phyloP scores from a whole-genome alignment of 2,797 vertebrate species.

The Holocentrus rufus region DNA sequence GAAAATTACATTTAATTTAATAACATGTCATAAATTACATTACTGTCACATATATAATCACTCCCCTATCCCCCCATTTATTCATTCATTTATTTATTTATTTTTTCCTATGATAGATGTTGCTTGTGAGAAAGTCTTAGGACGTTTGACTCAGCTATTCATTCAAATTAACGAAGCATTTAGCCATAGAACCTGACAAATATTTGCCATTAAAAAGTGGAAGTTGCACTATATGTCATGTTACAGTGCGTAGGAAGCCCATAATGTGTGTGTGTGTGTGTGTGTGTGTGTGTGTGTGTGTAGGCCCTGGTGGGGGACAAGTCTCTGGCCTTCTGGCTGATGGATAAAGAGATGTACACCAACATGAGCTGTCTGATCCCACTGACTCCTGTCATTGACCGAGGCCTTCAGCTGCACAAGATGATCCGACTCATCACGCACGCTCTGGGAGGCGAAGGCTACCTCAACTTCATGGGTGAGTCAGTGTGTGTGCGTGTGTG shows the following conservation, averaged over 20 bases:
- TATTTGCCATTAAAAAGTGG: constrained; percentile 15
- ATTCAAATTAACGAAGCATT: no score
- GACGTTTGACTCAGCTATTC: no score
- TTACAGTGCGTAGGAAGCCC: background rate
- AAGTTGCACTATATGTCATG: constrained; percentile 3
- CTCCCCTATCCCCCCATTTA: no score
- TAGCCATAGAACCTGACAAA: background rate
- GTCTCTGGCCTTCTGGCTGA: constrained; percentile 87
- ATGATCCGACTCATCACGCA: constrained; percentile 90
- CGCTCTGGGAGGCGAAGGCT: constrained; percentile 84
- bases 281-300: background rate
- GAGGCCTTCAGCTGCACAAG: constrained; percentile 89
- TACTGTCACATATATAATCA: no score
- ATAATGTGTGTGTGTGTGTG: no score
- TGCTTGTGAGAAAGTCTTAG: no score
- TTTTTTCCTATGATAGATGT: no score
- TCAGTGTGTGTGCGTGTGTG: constrained; percentile 24
- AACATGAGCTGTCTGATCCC: constrained; percentile 86
- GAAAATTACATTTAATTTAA: no score
- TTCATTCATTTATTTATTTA: no score
- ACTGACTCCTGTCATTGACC: constrained; percentile 85
- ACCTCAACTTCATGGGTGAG: constrained; percentile 90
- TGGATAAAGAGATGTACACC: constrained; percentile 90
- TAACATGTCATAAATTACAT: no score
- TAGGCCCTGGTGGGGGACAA: constrained; percentile 92